Base-by-base conservation (phyloP, 2,113 vertebrate species). In the Xiphias gladius region DNA sequence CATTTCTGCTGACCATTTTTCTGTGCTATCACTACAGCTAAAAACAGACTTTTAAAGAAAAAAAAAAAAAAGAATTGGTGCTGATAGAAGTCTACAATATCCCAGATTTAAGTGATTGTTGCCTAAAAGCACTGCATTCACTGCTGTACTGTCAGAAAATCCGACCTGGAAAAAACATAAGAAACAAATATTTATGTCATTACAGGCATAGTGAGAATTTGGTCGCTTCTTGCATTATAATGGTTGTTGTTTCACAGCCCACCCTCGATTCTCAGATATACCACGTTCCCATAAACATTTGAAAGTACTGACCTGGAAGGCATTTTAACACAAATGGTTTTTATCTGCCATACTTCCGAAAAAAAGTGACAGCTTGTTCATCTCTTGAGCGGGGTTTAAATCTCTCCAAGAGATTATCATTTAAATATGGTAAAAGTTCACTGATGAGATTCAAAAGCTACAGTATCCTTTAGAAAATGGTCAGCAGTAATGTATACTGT, bases 61-160 rank as follows among this genome's bases (percentile, higher is more conserved):
- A 30, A 37, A 14, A n/a, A 37, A 28, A 70, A 54, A 72, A 62
- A 9, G 3, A 59, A 43, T 57, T 61, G 37, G 11, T 83, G 66
- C 63, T 2, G 22, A 82, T n/a, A 24, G 68, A 43, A 70, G 73
- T 46, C 81, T 88, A 92, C 70, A 80, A 80, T 67, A 85, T 85
- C 81, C 83, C 75, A 79, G 65, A 82, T 83, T 83, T 83, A 87
- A 88, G 77, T 50, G 72, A 78, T 16, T 55, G 69, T 76, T 84
- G 76, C 68, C 83, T 90, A 87, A 91, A 76, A 89, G 85, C 88
- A 88, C 84, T 62, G 80, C 75, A 89, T 82, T 93, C 91, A 93
- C 82, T 92, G 88, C 83, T 68, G 90, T 92, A 85, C 86, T 87
- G 89, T 92, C 84, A 92, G 93, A 87, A 90, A 94, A 90, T 93